Percentiles rank a stretch among this genome's conserved stretches.
Conservation (phyloP, 2,113 vertebrate genomes). For the Alces alces region DNA sequence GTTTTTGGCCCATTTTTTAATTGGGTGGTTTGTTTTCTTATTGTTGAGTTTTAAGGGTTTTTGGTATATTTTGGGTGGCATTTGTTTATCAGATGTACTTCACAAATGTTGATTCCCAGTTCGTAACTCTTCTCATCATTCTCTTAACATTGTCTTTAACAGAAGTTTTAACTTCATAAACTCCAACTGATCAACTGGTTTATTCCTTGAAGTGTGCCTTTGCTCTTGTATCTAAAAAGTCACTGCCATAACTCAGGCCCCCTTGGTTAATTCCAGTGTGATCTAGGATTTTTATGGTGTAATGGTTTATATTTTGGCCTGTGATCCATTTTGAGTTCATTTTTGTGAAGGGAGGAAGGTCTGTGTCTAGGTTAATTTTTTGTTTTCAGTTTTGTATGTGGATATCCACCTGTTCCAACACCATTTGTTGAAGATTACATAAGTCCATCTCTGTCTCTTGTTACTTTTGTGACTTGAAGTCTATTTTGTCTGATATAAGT, state of each 20-base stretch:
- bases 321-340: not conserved
- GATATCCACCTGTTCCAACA: not conserved
- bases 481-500: not conserved
- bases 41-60: not conserved
- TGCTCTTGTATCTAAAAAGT: not conserved
- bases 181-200: not conserved
- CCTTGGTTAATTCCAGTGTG: not conserved
- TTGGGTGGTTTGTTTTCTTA: not conserved
- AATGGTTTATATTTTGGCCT: not conserved
- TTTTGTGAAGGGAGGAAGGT: not conserved
- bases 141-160: not conserved
- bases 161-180: not conserved
- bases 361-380: not conserved
- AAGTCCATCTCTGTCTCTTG: not conserved
- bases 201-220: not conserved
- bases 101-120: not conserved
- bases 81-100: not conserved
- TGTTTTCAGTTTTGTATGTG: not conserved
- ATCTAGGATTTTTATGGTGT: not conserved
- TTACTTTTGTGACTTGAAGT: not conserved
- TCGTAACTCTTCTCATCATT: not conserved
- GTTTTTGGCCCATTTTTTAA: not conserved
- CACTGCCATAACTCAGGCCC: not conserved
- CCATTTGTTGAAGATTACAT: not conserved
- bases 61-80: not conserved